Evolutionary conservation across 2,113 vertebrate genomes (phyloP).

Genomic region (Emydura subglobosa): DNA sequence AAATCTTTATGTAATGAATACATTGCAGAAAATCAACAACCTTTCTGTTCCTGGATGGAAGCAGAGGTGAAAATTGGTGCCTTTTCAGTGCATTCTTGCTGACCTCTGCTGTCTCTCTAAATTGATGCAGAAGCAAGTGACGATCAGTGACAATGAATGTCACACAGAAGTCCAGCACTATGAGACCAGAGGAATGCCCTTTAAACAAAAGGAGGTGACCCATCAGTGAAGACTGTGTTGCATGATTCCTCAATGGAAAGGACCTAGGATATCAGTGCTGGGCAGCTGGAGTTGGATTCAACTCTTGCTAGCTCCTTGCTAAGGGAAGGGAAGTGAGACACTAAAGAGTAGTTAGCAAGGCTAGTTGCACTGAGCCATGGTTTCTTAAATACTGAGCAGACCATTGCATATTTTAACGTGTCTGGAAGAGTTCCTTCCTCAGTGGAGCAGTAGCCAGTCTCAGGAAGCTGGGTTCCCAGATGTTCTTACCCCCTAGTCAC

Average conservation of each 20-base stretch:
- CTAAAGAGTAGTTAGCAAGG: not conserved
- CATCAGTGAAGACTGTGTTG: not conserved
- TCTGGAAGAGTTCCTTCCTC: not conserved
- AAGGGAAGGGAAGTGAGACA: not conserved
- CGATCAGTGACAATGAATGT: fast-evolving
- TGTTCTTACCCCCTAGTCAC: not conserved
- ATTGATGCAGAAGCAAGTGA: not conserved
- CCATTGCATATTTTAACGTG: not conserved
- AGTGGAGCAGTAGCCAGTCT: not conserved
- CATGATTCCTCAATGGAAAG: not conserved
- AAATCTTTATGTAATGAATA: not conserved
- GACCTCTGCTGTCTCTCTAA: not conserved
- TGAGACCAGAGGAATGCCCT: not conserved
- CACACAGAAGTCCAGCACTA: not conserved
- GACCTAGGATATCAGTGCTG: fast-evolving
- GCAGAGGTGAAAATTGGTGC: not conserved
- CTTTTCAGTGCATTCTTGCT: not conserved
- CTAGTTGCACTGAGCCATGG: not conserved
- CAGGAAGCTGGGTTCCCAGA: not conserved
- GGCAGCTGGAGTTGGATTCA: not conserved
- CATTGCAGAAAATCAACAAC: not conserved
- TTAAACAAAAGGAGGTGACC: fast-evolving
- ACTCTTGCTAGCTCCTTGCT: not conserved
- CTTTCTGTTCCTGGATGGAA: no score
- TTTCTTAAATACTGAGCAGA: not conserved